Base-by-base conservation (phyloP, 1,140 invertebrate genomes). In the Zaprionus kolodkinae region DNA sequence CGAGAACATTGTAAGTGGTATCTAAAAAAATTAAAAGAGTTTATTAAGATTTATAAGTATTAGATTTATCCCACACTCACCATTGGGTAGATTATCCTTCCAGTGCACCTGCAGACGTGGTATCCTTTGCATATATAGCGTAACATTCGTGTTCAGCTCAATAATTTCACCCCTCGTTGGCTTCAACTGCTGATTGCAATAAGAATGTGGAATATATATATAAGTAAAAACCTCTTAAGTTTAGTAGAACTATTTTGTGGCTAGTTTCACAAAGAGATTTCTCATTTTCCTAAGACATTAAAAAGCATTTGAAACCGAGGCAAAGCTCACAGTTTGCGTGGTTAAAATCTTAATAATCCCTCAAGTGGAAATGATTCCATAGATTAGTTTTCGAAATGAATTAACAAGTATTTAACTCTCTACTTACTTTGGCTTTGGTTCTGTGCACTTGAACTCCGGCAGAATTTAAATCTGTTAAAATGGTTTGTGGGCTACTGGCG, bases 1-100 rank as follows among this genome's bases (percentile, higher is more conserved):
- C 84, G 6, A 92, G 76, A 1, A 92, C 67, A 25, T 92, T 92
- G 36, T 92, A 92, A 7, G 72, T 81, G 15, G 91, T 92, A 12
- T 74, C 91, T 92, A 52, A 0, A 61, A 36, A 12, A 17, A n/a
- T n/a, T n/a, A n/a, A n/a, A n/a, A n/a, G n/a, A n/a, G n/a, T n/a
- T n/a, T n/a, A n/a, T n/a, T n/a, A n/a, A n/a, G n/a, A n/a, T n/a
- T n/a, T n/a, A n/a, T n/a, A 21, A 36, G 12, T 3, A 11, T 2
- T 55, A 27, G 10, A 15, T 48, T 27, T 17, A 0, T 7, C n/a
- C 1, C n/a, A n/a, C n/a, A 45, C 63, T 70, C n/a, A 91, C 91
- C 91, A 25, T 80, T 75, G 0, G 86, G 81, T 65, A 91, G 55
- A 21, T 82, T 92, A 45, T 92, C 91, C n/a, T 81, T 54, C 91